A percentile compares a stretch with the other conserved stretches of the same genome.
Evolutionary conservation across 2,797 vertebrate species (phyloP).

Genomic region (Rhyacichthys aspro): DNA sequence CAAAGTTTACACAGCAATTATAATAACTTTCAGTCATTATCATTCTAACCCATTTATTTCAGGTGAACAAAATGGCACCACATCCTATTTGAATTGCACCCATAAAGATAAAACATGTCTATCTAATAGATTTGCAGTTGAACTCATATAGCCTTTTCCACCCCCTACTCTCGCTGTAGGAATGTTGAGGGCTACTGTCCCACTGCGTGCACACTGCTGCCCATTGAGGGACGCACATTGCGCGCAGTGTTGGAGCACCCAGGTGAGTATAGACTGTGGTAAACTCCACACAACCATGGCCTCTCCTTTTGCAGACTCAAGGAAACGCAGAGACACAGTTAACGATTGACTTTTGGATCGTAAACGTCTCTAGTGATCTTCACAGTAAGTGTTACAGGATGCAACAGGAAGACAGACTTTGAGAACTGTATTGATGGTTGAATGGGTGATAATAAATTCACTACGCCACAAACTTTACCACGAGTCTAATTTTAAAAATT

Average conservation of each 20-base stretch:
- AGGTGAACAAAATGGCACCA: no score
- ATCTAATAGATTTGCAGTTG: no score
- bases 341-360: slow-evolving; percentile 31
- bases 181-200: slow-evolving; percentile 46
- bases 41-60: no score
- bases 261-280: slow-evolving; percentile 36
- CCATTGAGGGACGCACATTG: slow-evolving; percentile 71
- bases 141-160: background rate
- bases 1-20: slow-evolving; percentile 2
- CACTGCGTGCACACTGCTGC: slow-evolving; percentile 57
- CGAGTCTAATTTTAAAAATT: background rate
- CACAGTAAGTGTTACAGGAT: background rate
- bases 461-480: no score
- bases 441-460: no score
- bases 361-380: slow-evolving; percentile 4
- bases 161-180: slow-evolving; percentile 17
- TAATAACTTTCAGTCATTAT: background rate
- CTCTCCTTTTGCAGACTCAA: slow-evolving; percentile 16
- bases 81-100: no score
- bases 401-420: background rate
- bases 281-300: slow-evolving; percentile 15
- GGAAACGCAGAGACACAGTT: slow-evolving; percentile 10
- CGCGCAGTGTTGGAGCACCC: slow-evolving; percentile 62
- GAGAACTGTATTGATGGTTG: background rate
- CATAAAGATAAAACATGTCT: no score